Conservation (phyloP, 2,797 vertebrate species). For the Crenuchus spilurus region DNA sequence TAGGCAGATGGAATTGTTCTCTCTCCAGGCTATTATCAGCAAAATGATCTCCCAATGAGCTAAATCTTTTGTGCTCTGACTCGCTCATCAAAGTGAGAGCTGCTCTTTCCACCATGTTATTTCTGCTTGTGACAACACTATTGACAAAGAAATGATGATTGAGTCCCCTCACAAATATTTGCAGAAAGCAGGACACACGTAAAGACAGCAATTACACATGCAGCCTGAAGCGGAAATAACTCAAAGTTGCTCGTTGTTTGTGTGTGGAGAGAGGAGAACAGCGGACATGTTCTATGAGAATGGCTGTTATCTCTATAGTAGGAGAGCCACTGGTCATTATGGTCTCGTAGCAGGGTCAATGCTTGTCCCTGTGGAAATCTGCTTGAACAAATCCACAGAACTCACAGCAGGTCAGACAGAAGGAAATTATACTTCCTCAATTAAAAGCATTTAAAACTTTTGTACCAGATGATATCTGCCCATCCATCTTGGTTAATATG, state of each 20-base stretch:
- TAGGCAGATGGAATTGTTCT: slow-evolving; percentile 33
- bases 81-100: slow-evolving; percentile 11
- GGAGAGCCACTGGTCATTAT: background rate
- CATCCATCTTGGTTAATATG: background rate
- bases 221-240: slow-evolving; percentile 28
- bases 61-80: slow-evolving; percentile 35
- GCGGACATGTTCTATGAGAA: background rate
- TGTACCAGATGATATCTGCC: background rate
- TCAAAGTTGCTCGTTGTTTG: background rate
- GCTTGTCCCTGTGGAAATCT: background rate
- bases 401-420: background rate
- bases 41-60: slow-evolving; percentile 34
- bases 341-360: background rate
- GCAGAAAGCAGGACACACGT: slow-evolving; percentile 19
- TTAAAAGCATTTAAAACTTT: background rate
- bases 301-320: background rate
- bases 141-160: slow-evolving; percentile 32
- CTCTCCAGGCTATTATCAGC: slow-evolving; percentile 33
- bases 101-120: slow-evolving; percentile 13
- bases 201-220: slow-evolving; percentile 29
- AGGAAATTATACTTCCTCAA: background rate
- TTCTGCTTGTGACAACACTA: slow-evolving; percentile 26
- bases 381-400: slow-evolving; percentile 12
- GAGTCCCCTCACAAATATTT: slow-evolving; percentile 35
- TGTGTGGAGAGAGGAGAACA: background rate